Conservation (phyloP, 1,140 invertebrate genomes). For the Nixonia krombeini region DNA sequence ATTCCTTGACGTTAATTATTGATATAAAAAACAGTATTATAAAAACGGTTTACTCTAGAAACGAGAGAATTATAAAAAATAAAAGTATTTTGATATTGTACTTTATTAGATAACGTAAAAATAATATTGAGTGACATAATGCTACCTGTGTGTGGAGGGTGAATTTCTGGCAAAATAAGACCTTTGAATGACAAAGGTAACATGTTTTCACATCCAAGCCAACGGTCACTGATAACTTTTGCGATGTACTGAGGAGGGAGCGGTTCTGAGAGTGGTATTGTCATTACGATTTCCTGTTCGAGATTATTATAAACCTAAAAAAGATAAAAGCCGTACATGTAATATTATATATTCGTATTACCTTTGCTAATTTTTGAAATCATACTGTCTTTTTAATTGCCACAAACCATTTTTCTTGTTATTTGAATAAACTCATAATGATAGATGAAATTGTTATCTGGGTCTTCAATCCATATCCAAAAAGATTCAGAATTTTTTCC, state of each 20-base stretch:
- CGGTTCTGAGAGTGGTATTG: slow-evolving; percentile 94
- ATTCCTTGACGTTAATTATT: too few species aligned
- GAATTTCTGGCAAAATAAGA: slow-evolving; percentile 91
- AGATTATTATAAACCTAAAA: slow-evolving; percentile 77
- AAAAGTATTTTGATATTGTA: too few species aligned
- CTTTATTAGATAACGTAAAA: too few species aligned
- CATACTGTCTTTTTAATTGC: too few species aligned
- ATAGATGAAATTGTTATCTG: slow-evolving; percentile 93
- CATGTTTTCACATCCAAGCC: slow-evolving; percentile 86
- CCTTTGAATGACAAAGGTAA: slow-evolving; percentile 89
- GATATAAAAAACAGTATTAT: too few species aligned
- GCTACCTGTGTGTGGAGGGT: slow-evolving; percentile 94
- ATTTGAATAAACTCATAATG: slow-evolving; percentile 95
- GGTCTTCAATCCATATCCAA: slow-evolving; percentile 99
- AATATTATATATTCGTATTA: slow-evolving; percentile 1
- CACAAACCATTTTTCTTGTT: slow-evolving; percentile 85
- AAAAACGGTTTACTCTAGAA: too few species aligned
- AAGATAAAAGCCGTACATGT: slow-evolving; percentile 19
- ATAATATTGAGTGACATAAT: too few species aligned
- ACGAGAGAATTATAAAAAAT: too few species aligned
- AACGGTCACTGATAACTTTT: slow-evolving; percentile 88
- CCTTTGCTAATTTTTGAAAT: too few species aligned
- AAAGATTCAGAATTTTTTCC: slow-evolving; percentile 91
- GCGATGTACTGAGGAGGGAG: slow-evolving; percentile 94
- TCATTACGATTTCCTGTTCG: slow-evolving; percentile 91